These are phyloP conservation scores for Belgica antarctica DNA, from an alignment of 2,888 invertebrate genomes.

Conservation along the genomic window DNA sequence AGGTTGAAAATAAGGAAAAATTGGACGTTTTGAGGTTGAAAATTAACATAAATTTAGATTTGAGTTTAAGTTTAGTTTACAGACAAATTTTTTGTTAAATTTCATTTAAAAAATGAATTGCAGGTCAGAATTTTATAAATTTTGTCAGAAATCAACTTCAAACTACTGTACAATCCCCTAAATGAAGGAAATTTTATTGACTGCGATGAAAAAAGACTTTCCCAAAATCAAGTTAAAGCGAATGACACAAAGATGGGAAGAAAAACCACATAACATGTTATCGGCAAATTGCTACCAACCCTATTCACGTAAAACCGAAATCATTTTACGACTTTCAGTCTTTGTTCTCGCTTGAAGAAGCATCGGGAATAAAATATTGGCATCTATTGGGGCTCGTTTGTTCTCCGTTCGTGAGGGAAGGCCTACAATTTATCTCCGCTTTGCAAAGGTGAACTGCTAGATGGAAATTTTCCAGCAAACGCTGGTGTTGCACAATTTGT, in stretches of 20 bases:
- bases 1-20: too few relatives aligned
- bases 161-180: neutral
- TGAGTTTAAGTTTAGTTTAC: neutral
- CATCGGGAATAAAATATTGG: slow-evolving; percentile 10
- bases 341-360: neutral
- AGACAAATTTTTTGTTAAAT: neutral
- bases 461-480: neutral
- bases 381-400: slow-evolving; percentile 6
- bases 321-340: slow-evolving; percentile 36
- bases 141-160: too few relatives aligned
- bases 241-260: neutral
- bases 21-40: too few relatives aligned
- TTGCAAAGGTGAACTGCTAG: neutral
- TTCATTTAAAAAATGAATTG: neutral
- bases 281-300: slow-evolving; percentile 38
- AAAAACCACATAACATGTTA: slow-evolving; percentile 3
- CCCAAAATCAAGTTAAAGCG: neutral
- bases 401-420: neutral
- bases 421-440: neutral
- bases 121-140: too few relatives aligned
- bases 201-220: neutral
- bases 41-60: too few relatives aligned
- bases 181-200: neutral
- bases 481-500: neutral
- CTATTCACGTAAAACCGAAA: slow-evolving; percentile 33